Conservation (phyloP, 2,888 invertebrate species). For the Lycophotia porphyrea region DNA sequence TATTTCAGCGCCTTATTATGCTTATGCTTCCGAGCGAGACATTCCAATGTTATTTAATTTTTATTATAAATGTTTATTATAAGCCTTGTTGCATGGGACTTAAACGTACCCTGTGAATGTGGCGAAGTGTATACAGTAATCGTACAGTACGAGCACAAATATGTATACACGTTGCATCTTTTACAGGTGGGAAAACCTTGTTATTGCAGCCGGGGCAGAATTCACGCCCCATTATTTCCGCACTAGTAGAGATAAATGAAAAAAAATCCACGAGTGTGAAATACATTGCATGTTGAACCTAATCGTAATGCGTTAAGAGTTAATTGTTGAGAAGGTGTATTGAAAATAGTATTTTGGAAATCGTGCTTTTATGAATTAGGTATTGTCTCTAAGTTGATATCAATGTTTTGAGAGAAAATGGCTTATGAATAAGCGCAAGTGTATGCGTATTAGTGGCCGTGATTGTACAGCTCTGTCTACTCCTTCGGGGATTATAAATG, state of each 20-base stretch:
- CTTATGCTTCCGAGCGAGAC: constrained; percentile 44
- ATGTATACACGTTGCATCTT: background rate
- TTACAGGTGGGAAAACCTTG: background rate
- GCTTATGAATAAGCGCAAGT: background rate
- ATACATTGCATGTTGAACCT: background rate
- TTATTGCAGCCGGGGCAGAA: no score
- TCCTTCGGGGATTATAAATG: background rate
- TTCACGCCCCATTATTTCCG: background rate
- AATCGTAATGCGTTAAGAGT: background rate
- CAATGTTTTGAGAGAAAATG: background rate
- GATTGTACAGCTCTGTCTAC: background rate
- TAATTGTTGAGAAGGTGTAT: background rate
- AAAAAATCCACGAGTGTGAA: background rate
- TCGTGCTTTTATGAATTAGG: background rate
- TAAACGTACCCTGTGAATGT: background rate
- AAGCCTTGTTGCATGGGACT: background rate
- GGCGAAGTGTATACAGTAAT: background rate
- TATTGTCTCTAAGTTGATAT: background rate
- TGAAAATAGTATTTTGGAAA: background rate
- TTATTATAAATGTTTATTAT: constrained; percentile 34
- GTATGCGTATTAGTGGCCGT: background rate
- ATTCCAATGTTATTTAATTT: constrained; percentile 59
- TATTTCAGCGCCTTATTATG: constrained; percentile 41
- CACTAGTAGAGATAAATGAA: background rate
- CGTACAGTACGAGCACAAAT: background rate